Percentiles rank a stretch among this genome's conserved stretches.
Conservation (phyloP, 2,113 vertebrate genomes). For the Machaerirhynchus nigripectus region DNA sequence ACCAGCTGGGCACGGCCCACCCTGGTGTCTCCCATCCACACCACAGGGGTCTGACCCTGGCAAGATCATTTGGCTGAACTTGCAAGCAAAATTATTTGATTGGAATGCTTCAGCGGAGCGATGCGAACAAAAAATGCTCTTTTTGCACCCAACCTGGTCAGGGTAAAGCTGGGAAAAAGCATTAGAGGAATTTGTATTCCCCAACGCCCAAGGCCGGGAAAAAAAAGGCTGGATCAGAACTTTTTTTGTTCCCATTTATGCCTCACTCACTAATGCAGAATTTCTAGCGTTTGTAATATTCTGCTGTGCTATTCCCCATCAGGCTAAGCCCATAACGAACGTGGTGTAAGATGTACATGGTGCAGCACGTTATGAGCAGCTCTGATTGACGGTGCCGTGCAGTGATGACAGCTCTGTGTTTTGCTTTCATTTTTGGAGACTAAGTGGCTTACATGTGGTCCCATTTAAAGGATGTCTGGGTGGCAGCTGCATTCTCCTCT, state of each 20-base stretch:
- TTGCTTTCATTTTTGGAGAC: constrained; percentile 68
- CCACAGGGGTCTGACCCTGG: fast-evolving
- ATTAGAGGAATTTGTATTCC: not conserved
- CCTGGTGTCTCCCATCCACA: not conserved
- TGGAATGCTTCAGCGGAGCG: not conserved
- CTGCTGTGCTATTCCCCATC: not conserved
- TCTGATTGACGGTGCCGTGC: constrained; percentile 60
- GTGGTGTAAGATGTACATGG: not conserved
- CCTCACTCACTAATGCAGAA: not conserved
- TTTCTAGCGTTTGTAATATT: not conserved
- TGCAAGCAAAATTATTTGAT: not conserved
- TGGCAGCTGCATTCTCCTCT: constrained; percentile 59
- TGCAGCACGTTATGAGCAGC: not conserved
- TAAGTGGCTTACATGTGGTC: constrained; percentile 68
- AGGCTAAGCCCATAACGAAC: not conserved
- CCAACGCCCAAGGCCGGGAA: fast-evolving
- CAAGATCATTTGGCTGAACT: not conserved
- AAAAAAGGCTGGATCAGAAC: not conserved
- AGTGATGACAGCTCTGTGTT: constrained; percentile 65
- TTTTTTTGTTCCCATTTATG: not conserved
- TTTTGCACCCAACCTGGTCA: not conserved
- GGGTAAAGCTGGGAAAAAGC: not conserved
- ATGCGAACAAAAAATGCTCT: fast-evolving
- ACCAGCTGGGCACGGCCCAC: not conserved
- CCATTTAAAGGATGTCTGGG: constrained; percentile 52